Evolutionary conservation across 2,888 invertebrate species (phyloP), one percentile per base, ranked within the genome.

Genomic region (Sepiola atlantica): DNA sequence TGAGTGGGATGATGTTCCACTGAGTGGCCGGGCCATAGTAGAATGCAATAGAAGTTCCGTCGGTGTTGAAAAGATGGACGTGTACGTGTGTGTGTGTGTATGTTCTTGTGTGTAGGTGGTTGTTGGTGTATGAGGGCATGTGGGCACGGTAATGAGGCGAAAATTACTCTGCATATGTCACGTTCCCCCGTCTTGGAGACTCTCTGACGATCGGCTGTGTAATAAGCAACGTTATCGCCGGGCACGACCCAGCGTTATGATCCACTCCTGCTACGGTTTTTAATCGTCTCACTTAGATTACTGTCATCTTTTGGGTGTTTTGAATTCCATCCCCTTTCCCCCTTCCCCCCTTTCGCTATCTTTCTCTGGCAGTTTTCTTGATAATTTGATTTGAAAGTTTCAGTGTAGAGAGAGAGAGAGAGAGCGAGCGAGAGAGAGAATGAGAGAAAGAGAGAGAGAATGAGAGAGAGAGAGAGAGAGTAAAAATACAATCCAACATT

Each of bases 111-210:
- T 8, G 61, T 16, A 2, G 24, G 61, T 12, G 77, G 77, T n/a
- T n/a, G n/a, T 77, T 32, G n/a, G 77, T n/a, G 77, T n/a, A 77
- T 77, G 77, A 77, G 77, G 77, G 77, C n/a, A 32, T n/a, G n/a
- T 16, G 77, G 77, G 77, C 77, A 77, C 77, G 77, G n/a, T 77
- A 77, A 77, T 77, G 77, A 77, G 77, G 77, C 77, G 77, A 77
- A 77, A 77, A 77, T 77, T n/a, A 77, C 77, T 77, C 4, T n/a
- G n/a, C 77, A 77, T 77, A n/a, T 77, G 77, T 77, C 77, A 77
- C 77, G 77, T 77, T 77, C 77, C 77, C 45, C 77, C 77, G 77
- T 77, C 77, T 77, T 77, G 77, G 77, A 77, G 77, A n/a, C 77
- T 77, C 77, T 77, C 77, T 77, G 77, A 32, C n/a, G n/a, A 77